Evolutionary conservation across 2,113 vertebrate species (phyloP).

Genomic region (Ranitomeya variabilis): DNA sequence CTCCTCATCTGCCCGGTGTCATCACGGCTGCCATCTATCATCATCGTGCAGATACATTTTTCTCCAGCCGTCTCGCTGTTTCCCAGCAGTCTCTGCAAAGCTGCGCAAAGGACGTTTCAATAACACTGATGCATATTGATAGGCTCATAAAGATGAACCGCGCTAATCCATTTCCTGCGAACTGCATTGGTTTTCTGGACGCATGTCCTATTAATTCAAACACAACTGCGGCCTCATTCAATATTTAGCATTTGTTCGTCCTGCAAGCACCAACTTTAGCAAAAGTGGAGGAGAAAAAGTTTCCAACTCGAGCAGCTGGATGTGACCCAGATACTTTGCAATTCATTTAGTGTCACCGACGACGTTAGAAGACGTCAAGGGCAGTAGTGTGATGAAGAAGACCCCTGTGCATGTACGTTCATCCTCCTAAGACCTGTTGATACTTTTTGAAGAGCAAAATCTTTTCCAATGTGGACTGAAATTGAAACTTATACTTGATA

Average conservation of each 20-base stretch:
- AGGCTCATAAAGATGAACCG: constrained; percentile 41
- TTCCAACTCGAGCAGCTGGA: background rate
- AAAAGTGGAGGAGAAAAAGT: constrained; percentile 6
- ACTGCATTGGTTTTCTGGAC: constrained; percentile 35
- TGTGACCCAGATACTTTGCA: background rate
- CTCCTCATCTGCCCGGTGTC: background rate
- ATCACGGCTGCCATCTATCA: background rate
- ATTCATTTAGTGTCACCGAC: background rate
- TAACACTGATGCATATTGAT: constrained; percentile 47
- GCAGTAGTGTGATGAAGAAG: background rate
- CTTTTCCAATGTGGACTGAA: background rate
- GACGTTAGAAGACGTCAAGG: background rate
- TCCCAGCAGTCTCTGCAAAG: constrained; percentile 12
- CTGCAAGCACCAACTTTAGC: background rate
- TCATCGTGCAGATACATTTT: constrained; percentile 1
- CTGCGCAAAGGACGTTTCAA: constrained; percentile 23
- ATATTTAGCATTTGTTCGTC: constrained; percentile 36
- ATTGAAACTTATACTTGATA: too few relatives aligned
- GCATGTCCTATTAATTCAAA: constrained; percentile 40
- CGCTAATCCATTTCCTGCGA: constrained; percentile 24
- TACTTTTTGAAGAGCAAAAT: background rate
- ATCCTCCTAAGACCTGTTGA: background rate
- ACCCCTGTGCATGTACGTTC: background rate
- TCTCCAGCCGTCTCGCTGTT: background rate
- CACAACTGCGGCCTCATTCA: constrained; percentile 25